Evolutionary conservation across 2,113 vertebrate genomes (phyloP).

Genomic region (Dromiciops gliroides): DNA sequence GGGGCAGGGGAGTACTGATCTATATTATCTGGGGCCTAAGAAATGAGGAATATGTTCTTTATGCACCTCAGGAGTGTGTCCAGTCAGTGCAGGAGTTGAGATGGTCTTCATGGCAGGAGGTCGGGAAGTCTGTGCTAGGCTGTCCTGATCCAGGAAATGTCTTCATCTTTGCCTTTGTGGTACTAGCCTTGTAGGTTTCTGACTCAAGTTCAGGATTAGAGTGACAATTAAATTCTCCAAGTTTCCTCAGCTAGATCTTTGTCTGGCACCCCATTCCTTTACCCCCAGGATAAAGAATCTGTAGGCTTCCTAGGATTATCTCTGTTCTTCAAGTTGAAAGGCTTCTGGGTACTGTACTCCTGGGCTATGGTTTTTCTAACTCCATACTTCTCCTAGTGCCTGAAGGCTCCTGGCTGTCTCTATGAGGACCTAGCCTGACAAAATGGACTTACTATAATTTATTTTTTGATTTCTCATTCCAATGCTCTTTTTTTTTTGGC

Average conservation of each 20-base stretch:
- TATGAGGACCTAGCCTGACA: background rate
- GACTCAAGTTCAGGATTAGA: background rate
- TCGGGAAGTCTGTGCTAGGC: no score
- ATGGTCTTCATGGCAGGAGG: no score
- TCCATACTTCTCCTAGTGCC: background rate
- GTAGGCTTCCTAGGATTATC: background rate
- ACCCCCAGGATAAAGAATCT: background rate
- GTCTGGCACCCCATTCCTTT: background rate
- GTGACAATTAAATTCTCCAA: background rate
- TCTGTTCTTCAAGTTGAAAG: background rate
- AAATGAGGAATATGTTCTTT: no score
- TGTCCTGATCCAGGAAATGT: background rate
- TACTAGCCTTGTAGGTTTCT: background rate
- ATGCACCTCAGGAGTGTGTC: no score
- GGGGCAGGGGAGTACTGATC: no score
- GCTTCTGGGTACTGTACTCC: background rate
- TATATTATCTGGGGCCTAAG: no score
- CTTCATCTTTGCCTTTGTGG: background rate
- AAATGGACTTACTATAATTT: background rate
- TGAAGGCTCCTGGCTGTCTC: background rate
- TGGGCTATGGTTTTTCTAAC: background rate
- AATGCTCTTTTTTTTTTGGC: no score
- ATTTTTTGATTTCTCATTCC: background rate
- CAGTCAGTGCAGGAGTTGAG: no score
- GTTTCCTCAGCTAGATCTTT: background rate